A percentile compares a stretch with the other conserved stretches of the same genome.
Evolutionary conservation across 2,113 vertebrate species (phyloP).

Genomic region (Psammodynastes pulverulentus): DNA sequence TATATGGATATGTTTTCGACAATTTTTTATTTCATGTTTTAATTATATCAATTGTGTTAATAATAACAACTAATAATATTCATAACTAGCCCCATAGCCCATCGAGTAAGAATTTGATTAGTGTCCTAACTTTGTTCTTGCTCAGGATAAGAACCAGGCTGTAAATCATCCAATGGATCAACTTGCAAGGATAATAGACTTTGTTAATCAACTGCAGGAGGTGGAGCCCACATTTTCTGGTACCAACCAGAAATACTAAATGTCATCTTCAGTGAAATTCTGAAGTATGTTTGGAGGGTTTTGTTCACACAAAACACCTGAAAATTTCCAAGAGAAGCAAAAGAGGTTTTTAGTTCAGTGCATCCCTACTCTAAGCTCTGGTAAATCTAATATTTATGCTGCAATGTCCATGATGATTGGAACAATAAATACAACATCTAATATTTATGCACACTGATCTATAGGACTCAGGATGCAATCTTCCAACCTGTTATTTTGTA

Average conservation of each 20-base stretch:
- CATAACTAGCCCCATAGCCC: neutral
- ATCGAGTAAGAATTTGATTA: neutral
- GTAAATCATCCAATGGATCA: neutral
- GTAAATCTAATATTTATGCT: neutral
- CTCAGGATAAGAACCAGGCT: neutral
- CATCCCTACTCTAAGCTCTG: neutral
- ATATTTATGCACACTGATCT: neutral
- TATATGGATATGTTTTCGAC: neutral
- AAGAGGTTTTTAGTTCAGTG: conserved; percentile 7
- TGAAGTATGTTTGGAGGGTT: neutral
- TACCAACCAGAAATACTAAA: neutral
- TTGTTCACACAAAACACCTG: neutral
- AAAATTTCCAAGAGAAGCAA: neutral
- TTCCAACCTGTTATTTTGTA: neutral
- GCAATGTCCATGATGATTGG: neutral
- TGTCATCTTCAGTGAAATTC: neutral
- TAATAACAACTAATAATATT: neutral
- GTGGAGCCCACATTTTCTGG: neutral
- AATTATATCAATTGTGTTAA: neutral
- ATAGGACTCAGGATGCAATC: neutral
- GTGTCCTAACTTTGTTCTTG: neutral
- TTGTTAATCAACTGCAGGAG: neutral
- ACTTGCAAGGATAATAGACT: neutral
- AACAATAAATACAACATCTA: neutral
- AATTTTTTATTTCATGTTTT: neutral